Conservation (phyloP, 2,888 invertebrate species). For the Leptinotarsa haldemani region DNA sequence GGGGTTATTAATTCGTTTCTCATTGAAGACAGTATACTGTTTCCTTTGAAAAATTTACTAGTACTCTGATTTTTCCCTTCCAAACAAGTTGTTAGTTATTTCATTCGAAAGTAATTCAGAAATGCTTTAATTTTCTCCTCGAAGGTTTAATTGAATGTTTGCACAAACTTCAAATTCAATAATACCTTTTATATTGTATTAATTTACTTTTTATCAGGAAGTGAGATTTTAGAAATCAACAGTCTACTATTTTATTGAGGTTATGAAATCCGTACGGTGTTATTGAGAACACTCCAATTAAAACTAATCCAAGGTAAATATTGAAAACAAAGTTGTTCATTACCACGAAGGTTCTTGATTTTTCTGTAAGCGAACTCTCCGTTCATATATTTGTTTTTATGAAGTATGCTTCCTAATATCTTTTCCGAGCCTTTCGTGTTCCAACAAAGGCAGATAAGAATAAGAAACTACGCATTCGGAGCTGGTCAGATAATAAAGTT, state of each 20-base stretch:
- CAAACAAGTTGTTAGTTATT: no score
- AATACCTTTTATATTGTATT: neutral
- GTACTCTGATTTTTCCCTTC: no score
- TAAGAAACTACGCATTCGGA: conserved; percentile 21
- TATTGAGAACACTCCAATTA: conserved; percentile 3
- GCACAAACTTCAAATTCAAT: conserved; percentile 1
- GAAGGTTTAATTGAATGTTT: no score
- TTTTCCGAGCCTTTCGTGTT: conserved; percentile 4
- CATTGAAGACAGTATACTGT: no score
- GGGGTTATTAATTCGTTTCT: no score
- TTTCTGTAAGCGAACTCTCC: neutral
- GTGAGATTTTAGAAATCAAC: neutral
- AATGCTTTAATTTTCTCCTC: no score
- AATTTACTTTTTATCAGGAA: neutral
- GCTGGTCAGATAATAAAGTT: neutral
- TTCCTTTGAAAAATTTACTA: no score
- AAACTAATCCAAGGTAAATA: conserved; percentile 7
- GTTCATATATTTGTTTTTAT: neutral
- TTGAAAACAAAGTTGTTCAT: neutral
- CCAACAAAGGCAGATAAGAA: conserved; percentile 24
- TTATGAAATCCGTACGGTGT: conserved; percentile 2
- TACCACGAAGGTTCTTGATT: neutral
- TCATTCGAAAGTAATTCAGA: no score
- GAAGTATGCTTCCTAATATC: neutral
- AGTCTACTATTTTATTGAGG: neutral